These are phyloP conservation scores for Epinotia ramella DNA, from an alignment of 2,888 invertebrate species.

Conservation along the genomic window DNA sequence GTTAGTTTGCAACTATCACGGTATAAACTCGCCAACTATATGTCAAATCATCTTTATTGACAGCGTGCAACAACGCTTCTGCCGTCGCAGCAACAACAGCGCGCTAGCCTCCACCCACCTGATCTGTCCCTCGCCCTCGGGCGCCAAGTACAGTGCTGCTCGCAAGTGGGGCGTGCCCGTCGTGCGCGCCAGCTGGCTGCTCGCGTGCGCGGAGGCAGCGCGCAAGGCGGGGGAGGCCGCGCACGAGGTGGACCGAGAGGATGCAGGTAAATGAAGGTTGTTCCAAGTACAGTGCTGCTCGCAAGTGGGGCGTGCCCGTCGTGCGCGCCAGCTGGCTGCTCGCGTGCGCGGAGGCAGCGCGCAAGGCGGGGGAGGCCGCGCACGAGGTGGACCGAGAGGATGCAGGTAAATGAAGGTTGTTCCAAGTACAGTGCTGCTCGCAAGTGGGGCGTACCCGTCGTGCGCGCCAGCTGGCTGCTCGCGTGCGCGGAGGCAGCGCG, in stretches of 20 bases:
- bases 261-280: no score
- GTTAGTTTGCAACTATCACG: no score
- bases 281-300: constrained; percentile 92
- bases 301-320: constrained; percentile 94
- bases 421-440: constrained; percentile 92
- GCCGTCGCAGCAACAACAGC: constrained; percentile 72
- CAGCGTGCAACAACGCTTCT: constrained; percentile 79
- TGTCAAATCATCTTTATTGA: neutral
- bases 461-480: constrained; percentile 91
- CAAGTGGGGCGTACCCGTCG: constrained; percentile 94
- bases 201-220: constrained; percentile 87
- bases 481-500: constrained; percentile 86
- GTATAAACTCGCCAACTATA: no score
- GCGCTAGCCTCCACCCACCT: constrained; percentile 91
- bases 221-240: constrained; percentile 81
- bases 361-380: constrained; percentile 79
- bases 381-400: no score
- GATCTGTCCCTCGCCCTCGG: constrained; percentile 89
- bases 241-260: constrained; percentile 55
- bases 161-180: constrained; percentile 94
- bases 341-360: constrained; percentile 86
- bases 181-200: constrained; percentile 91
- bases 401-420: no score
- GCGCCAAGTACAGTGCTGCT: constrained; percentile 93
- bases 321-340: constrained; percentile 92